Conservation (phyloP, 2,888 invertebrate species). For the Mythimna impura region DNA sequence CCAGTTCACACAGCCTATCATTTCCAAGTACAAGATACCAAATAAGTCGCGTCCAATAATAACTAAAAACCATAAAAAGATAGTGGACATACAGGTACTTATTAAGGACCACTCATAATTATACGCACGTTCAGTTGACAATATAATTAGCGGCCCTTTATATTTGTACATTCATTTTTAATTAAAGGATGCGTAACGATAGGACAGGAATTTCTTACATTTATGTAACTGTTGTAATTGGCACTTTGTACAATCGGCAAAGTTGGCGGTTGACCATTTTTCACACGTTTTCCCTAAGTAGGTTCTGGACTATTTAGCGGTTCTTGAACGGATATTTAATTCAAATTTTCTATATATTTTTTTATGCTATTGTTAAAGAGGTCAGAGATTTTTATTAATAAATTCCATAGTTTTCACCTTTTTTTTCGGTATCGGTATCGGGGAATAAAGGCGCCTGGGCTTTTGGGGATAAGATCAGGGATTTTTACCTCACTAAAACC, state of each 20-base stretch:
- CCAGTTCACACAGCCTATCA: constrained; percentile 18
- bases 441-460: too few species aligned
- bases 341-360: too few species aligned
- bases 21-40: constrained; percentile 17
- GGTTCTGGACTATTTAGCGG: too few species aligned
- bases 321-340: too few species aligned
- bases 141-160: constrained; percentile 36
- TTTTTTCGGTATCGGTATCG: too few species aligned
- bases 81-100: constrained; percentile 18
- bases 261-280: background rate
- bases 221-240: constrained; percentile 18
- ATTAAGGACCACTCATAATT: constrained; percentile 32
- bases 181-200: constrained; percentile 1
- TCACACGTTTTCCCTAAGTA: too few species aligned
- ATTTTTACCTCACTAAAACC: too few species aligned
- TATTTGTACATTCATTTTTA: constrained; percentile 7
- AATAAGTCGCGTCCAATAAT: constrained; percentile 43
- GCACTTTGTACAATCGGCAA: background rate
- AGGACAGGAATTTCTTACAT: background rate
- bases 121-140: constrained; percentile 26
- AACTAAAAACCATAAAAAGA: constrained; percentile 38
- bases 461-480: too few species aligned
- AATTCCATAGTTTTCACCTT: too few species aligned
- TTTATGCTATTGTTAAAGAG: too few species aligned
- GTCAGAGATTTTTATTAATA: too few species aligned